These are phyloP conservation scores for Caenorhabditis remanei DNA, from an alignment of 1,140 invertebrate species.

Conservation along the genomic window DNA sequence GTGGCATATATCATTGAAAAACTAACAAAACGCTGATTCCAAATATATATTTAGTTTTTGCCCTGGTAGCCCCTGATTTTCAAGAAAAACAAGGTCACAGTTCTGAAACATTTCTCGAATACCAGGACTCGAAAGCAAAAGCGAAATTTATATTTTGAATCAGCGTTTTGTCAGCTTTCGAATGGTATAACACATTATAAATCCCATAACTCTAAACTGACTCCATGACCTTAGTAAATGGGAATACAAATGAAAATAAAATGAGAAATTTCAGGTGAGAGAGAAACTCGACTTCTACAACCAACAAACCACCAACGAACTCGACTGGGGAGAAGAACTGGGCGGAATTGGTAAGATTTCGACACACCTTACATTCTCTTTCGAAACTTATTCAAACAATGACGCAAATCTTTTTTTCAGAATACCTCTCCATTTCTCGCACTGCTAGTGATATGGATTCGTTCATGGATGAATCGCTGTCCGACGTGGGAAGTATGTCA, in stretches of 20 bases:
- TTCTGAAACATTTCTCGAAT: too few relatives aligned
- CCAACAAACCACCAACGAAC: slow-evolving; percentile 52
- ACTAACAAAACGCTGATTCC: too few relatives aligned
- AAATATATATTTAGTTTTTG: too few relatives aligned
- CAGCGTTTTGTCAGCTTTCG: too few relatives aligned
- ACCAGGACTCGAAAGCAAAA: too few relatives aligned
- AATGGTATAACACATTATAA: too few relatives aligned
- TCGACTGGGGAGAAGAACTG: slow-evolving; percentile 53
- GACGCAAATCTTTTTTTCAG: slow-evolving; percentile 46
- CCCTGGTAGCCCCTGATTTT: too few relatives aligned
- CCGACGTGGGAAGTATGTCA: slow-evolving; percentile 33
- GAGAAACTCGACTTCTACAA: slow-evolving; percentile 57
- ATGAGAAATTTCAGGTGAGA: slow-evolving; percentile 3
- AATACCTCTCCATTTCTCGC: slow-evolving; percentile 9
- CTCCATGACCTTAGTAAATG: too few relatives aligned
- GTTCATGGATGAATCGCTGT: slow-evolving; percentile 22
- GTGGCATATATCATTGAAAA: too few relatives aligned
- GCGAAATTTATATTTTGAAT: too few relatives aligned
- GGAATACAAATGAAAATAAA: not conserved
- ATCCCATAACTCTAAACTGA: too few relatives aligned
- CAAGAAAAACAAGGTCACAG: too few relatives aligned
- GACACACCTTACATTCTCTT: not conserved
- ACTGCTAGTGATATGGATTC: slow-evolving; percentile 45
- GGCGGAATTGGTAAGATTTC: slow-evolving; percentile 32
- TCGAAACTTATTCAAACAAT: slow-evolving; percentile 30